Base-by-base conservation (phyloP, 2,113 vertebrate species). In the Lophura nycthemera region DNA sequence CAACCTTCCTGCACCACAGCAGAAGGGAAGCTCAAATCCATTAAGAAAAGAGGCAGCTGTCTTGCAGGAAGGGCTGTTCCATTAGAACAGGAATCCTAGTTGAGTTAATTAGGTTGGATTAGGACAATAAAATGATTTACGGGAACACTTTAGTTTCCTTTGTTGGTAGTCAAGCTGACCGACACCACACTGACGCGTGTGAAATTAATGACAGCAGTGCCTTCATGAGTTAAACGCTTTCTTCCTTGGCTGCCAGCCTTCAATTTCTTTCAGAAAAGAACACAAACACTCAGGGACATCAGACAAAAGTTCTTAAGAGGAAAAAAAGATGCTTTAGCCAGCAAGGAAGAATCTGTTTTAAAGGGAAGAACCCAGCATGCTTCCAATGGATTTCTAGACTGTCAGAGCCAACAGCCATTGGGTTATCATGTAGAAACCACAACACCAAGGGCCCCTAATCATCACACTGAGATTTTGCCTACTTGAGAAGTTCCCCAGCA, bases 101-200 rank as follows among this genome's bases (percentile, higher is more conserved):
- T 92, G 47, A 61, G 78, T 86, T 92, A 96, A 96, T 96, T 92
- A 95, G 95, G 93, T 95, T 90, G 90, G 86, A 86, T 94, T 88
- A 88, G 95, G 92, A 96, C 96, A 96, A 96, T 90, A 83, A 80
- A 77, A 88, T 94, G 85, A 96, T 95, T 96, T 96, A 96, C 94
- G 80, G 83, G 83, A 93, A 96, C 88, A 72, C 92, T 95, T 94
- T 52, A 42, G 88, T 90, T 92, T 81, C 83, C 93, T 94, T 95
- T 94, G 86, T 96, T 83, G 73, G 86, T 65, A 94, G 92, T 52
- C 14, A 70, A 56, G 88, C 95, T 94, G 90, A 96, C 93, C 61
- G 3, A 94, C 95, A 96, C 42, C 76, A 56, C 86, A 5, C 15
- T 83, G 93, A 92, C 38, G 76, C 86, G 90, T 88, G 54, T 71